A percentile compares a stretch with the other conserved stretches of the same genome.
phyloP scores from a whole-genome alignment of 2,113 vertebrate genomes.

The Hyla sarda region DNA sequence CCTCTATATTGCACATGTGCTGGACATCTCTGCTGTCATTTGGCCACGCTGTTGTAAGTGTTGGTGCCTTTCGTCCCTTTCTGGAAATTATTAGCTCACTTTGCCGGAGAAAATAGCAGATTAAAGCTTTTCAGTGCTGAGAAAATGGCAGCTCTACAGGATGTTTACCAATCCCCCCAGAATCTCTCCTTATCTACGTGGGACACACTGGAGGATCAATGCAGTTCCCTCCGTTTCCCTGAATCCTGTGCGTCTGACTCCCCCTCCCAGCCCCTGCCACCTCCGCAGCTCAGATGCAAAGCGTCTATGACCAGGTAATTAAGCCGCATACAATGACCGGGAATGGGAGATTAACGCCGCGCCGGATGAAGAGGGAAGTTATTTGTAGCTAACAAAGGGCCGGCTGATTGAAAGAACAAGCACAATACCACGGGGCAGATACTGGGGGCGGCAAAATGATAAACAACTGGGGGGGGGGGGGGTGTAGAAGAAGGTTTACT shows the following conservation, averaged over 20 bases:
- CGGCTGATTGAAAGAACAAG: conserved; percentile 68
- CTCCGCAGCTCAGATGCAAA: conserved; percentile 49
- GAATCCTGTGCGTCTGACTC: neutral
- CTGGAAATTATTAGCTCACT: conserved; percentile 19
- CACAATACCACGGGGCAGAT: conserved; percentile 68
- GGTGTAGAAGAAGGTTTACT: neutral
- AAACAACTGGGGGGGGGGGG: neutral
- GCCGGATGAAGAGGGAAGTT: conserved; percentile 69
- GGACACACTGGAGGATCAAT: conserved; percentile 50
- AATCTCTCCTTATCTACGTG: conserved; percentile 48
- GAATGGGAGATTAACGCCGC: conserved; percentile 77
- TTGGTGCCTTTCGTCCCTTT: neutral
- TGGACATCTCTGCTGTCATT: neutral
- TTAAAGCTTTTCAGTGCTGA: conserved; percentile 37
- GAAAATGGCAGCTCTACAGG: conserved; percentile 21
- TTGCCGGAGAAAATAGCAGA: conserved; percentile 43
- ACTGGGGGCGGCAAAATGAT: conserved; percentile 49
- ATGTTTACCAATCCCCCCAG: conserved; percentile 27
- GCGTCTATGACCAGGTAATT: conserved; percentile 72
- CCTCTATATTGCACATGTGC: neutral
- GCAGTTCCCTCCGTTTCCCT: conserved; percentile 35
- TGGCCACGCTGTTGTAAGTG: neutral
- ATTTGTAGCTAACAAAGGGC: conserved; percentile 77
- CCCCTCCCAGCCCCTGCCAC: neutral
- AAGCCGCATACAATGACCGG: conserved; percentile 75